Evolutionary conservation across 2,113 vertebrate genomes (phyloP), one percentile per base, ranked within the genome.

Genomic region (Nematolebias whitei): DNA sequence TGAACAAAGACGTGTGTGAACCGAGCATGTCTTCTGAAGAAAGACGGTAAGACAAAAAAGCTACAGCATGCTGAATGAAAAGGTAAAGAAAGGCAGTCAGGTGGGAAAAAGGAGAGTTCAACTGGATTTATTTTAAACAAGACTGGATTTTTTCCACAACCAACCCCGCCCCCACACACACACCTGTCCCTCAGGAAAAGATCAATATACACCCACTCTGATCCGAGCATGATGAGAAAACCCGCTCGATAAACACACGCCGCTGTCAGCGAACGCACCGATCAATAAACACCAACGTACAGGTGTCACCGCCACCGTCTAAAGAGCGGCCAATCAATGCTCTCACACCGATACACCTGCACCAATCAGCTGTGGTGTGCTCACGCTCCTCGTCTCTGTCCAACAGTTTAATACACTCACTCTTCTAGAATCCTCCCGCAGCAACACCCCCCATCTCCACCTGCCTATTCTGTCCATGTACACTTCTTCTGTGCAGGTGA

Each of bases 281-380:
- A 86, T 91, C 89, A 79, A 90, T 89, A 86, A 83, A 89, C 85
- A 84, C 76, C 44, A 57, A 74, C 44, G 44, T 68, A 85, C 78
- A 89, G 85, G 88, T 89, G 83, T 90, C 88, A 77, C 73, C 53
- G 9, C 70, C 67, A 47, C 82, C 78, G 80, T 79, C 86, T 84
- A 79, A 78, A 83, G 68, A 74, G 71, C 61, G 47, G 64, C 85
- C 83, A 83, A 89, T 91, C 82, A 81, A 76, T 84, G 86, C 66
- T 80, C 71, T 61, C 74, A 80, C 80, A 83, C 52, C 6, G 39
- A 76, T 79, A 68, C 50, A 88, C 78, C 86, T 90, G 81, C 20
- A 85, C 83, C 87, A 88, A 78, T 85, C 78, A 84, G 76, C 72
- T 61, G 71, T 76, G 63, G 53, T 19, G 60, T 1, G 38, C 74